These are phyloP conservation scores for Parnassius orleans DNA, from an alignment of 2,888 invertebrate species.

Conservation along the genomic window DNA sequence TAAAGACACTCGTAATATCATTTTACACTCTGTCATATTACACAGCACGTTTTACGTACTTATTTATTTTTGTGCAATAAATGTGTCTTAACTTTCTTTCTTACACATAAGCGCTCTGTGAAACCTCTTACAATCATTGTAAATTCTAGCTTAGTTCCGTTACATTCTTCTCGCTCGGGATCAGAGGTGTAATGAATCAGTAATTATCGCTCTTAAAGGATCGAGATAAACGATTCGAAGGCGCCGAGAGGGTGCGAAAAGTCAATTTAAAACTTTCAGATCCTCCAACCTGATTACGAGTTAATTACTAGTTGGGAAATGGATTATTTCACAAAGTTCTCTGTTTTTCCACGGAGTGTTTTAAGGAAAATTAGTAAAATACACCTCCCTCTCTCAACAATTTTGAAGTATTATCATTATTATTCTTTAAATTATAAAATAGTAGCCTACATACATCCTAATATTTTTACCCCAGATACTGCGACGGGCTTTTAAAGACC, in stretches of 20 bases:
- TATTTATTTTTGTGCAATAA: too few species aligned
- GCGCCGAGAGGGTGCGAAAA: slow-evolving; percentile 37
- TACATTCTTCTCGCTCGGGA: slow-evolving; percentile 11
- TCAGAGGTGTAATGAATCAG: slow-evolving; percentile 38
- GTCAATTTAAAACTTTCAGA: slow-evolving; percentile 25
- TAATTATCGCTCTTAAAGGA: slow-evolving; percentile 47
- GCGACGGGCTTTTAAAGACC: too few species aligned
- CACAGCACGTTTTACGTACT: too few species aligned
- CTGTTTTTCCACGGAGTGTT: slow-evolving; percentile 27
- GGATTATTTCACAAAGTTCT: slow-evolving; percentile 37
- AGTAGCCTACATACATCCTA: too few species aligned
- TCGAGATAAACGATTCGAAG: slow-evolving; percentile 43
- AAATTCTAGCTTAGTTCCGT: slow-evolving; percentile 15
- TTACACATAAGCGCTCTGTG: background rate
- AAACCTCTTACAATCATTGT: slow-evolving; percentile 7
- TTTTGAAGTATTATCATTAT: too few species aligned
- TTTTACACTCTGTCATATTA: too few species aligned
- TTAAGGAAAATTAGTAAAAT: too few species aligned
- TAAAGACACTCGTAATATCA: too few species aligned
- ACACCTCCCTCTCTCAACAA: too few species aligned
- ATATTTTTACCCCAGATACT: too few species aligned
- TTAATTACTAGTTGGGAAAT: slow-evolving; percentile 50
- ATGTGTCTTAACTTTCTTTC: too few species aligned
- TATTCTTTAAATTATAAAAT: too few species aligned
- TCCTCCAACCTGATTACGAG: slow-evolving; percentile 34